These are phyloP conservation scores for Byasa hedistus DNA, from an alignment of 2,888 invertebrate species.

Conservation along the genomic window DNA sequence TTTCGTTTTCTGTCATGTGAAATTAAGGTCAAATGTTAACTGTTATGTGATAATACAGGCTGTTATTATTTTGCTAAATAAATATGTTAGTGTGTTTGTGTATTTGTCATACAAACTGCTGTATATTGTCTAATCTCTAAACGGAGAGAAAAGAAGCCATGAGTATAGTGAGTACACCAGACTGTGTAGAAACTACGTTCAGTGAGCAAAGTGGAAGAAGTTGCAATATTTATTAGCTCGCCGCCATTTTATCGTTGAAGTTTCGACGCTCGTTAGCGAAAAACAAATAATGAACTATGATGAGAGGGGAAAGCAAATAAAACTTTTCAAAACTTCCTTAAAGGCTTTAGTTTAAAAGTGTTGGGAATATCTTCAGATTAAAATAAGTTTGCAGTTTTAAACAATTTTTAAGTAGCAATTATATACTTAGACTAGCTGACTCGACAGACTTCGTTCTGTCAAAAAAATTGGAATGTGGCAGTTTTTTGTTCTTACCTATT, in stretches of 20 bases:
- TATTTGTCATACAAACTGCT: too few relatives aligned
- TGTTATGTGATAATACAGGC: too few relatives aligned
- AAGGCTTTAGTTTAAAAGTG: background rate
- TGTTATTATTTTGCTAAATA: too few relatives aligned
- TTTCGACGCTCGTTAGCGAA: constrained; percentile 7
- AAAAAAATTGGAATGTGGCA: too few relatives aligned
- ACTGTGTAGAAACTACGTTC: background rate
- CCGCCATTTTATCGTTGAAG: background rate
- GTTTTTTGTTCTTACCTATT: too few relatives aligned
- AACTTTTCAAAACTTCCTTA: background rate
- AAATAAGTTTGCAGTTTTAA: background rate
- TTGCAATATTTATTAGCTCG: constrained; percentile 16
- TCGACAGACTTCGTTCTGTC: too few relatives aligned
- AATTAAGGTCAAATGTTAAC: too few relatives aligned
- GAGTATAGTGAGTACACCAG: background rate
- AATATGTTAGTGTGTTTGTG: too few relatives aligned
- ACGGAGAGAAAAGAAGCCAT: too few relatives aligned
- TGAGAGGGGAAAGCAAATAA: background rate
- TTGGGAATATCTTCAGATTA: background rate
- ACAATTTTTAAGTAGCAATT: background rate
- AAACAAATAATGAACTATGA: constrained; percentile 12
- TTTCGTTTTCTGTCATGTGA: too few relatives aligned
- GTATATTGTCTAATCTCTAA: too few relatives aligned
- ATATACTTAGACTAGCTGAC: too few relatives aligned
- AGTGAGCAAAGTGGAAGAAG: background rate